Percentiles rank a stretch among this genome's conserved stretches.
phyloP scores from a whole-genome alignment of 2,888 invertebrate genomes.

The Acronicta leporina region DNA sequence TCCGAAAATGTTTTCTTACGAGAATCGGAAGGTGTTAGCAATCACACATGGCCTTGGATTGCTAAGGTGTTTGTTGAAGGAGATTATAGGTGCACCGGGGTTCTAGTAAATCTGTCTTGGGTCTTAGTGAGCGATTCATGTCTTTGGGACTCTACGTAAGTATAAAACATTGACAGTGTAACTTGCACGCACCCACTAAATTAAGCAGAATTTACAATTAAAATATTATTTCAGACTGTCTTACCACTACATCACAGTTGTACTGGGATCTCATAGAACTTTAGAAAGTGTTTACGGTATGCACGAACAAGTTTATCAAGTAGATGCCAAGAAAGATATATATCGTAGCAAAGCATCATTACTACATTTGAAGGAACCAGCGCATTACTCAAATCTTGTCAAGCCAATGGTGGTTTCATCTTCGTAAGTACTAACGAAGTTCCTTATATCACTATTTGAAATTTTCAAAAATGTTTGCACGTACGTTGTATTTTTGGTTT shows the following conservation, averaged over 20 bases:
- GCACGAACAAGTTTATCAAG: slow-evolving; percentile 91
- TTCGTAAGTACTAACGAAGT: slow-evolving; percentile 72
- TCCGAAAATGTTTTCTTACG: slow-evolving; percentile 64
- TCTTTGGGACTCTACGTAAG: slow-evolving; percentile 78
- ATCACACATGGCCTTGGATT: slow-evolving; percentile 91
- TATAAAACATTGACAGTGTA: slow-evolving; percentile 26
- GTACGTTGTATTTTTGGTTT: slow-evolving; percentile 42
- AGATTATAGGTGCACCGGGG: slow-evolving; percentile 91
- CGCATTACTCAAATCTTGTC: slow-evolving; percentile 90
- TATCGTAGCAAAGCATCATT: slow-evolving; percentile 90
- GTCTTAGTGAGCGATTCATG: slow-evolving; percentile 90
- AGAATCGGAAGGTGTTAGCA: slow-evolving; percentile 53
- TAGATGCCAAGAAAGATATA: slow-evolving; percentile 89
- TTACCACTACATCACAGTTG: slow-evolving; percentile 89
- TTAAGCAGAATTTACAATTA: neutral
- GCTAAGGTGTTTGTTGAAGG: slow-evolving; percentile 93
- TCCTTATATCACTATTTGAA: neutral
- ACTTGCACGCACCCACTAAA: neutral
- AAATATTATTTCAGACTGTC: slow-evolving; percentile 78
- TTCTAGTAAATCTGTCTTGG: slow-evolving; percentile 91
- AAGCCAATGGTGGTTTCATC: slow-evolving; percentile 90
- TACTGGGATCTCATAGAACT: slow-evolving; percentile 91
- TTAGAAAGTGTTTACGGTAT: slow-evolving; percentile 90
- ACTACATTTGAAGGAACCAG: slow-evolving; percentile 89
- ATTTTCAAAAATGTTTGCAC: neutral